These are phyloP conservation scores for Polydesmus complanatus DNA, from an alignment of 2,888 invertebrate species.

Conservation along the genomic window DNA sequence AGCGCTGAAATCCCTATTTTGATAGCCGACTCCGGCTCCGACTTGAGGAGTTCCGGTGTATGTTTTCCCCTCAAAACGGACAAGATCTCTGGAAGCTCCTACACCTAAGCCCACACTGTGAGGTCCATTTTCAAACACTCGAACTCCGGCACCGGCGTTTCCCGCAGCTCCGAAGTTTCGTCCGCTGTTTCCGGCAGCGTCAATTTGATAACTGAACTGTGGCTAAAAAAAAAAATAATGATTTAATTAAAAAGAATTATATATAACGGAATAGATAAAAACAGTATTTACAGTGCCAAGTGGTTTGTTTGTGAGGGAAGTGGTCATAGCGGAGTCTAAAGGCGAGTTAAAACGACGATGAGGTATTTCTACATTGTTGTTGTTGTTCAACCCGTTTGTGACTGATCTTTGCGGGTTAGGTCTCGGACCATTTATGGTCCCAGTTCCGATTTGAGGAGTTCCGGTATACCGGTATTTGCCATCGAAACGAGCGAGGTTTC, in stretches of 20 bases:
- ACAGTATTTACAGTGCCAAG: no score
- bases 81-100: not conserved
- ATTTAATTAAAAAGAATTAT: no score
- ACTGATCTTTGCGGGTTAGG: not conserved
- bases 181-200: no score
- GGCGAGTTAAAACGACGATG: slow-evolving; percentile 1
- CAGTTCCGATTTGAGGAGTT: no score
- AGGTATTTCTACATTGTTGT: not conserved
- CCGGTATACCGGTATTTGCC: not conserved
- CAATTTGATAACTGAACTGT: no score
- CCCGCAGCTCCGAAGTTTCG: slow-evolving; percentile 5
- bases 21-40: no score
- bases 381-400: not conserved
- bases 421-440: not conserved
- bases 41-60: no score
- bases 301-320: no score
- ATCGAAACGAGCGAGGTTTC: not conserved
- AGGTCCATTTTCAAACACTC: not conserved
- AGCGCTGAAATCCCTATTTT: not conserved
- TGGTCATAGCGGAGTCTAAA: no score
- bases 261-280: no score
- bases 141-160: slow-evolving; percentile 1
- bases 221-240: no score
- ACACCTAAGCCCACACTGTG: not conserved
- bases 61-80: not conserved